phyloP scores from a whole-genome alignment of 2,113 vertebrate genomes.

The Uria aalge region DNA sequence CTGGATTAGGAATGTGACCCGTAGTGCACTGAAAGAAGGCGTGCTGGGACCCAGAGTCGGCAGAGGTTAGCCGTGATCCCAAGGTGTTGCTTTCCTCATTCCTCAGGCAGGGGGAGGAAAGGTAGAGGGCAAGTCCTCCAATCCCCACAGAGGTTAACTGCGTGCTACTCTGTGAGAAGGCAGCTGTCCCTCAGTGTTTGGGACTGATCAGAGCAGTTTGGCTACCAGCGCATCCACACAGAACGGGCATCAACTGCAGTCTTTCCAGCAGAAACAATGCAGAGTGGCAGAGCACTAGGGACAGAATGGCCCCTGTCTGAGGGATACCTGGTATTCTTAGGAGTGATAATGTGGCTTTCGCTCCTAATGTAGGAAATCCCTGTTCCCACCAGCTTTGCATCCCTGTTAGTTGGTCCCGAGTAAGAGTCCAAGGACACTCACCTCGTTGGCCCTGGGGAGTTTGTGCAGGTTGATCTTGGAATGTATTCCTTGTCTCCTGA shows the following conservation, averaged over 20 bases:
- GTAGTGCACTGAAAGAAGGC: neutral
- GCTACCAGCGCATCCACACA: neutral
- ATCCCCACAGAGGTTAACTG: neutral
- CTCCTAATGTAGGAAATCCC: neutral
- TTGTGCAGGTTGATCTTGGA: neutral
- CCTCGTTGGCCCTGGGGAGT: neutral
- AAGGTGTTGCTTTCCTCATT: neutral
- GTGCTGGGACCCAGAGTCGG: neutral
- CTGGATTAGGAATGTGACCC: neutral
- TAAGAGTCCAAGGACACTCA: neutral
- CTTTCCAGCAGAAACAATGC: neutral
- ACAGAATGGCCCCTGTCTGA: neutral
- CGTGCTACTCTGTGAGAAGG: neutral
- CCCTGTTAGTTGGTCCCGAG: neutral
- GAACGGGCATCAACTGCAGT: neutral
- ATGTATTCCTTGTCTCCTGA: neutral
- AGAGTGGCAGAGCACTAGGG: neutral
- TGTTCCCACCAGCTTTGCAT: neutral
- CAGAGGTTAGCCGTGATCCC: neutral
- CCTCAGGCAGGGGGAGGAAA: neutral
- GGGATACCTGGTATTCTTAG: neutral
- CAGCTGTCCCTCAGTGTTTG: rapidly evolving
- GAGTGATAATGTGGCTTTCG: neutral
- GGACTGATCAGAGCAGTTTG: neutral
- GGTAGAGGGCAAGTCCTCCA: neutral